phyloP scores from a whole-genome alignment of 1,140 invertebrate genomes.

The Ectropis grisescens region DNA sequence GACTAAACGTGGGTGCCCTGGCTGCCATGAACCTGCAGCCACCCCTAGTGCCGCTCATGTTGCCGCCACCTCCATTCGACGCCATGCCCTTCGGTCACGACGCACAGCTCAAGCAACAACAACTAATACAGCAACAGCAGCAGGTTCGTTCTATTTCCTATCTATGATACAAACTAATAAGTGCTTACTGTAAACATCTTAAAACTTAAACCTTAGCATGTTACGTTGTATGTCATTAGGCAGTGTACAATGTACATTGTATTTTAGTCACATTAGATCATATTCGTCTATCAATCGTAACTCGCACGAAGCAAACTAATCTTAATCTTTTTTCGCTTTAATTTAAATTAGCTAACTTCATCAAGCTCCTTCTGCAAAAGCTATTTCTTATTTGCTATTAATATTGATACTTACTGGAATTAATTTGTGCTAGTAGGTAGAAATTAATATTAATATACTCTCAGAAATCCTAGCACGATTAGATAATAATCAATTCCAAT shows the following conservation, averaged over 20 bases:
- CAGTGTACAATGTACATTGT: background rate
- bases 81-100: conserved; percentile 71
- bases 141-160: conserved; percentile 75
- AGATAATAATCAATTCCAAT: too few species aligned
- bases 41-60: conserved; percentile 90
- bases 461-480: too few species aligned
- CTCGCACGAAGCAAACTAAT: too few species aligned
- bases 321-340: too few species aligned
- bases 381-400: too few species aligned
- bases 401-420: too few species aligned
- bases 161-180: conserved; percentile 7
- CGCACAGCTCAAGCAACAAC: conserved; percentile 79
- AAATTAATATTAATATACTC: too few species aligned
- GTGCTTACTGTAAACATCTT: background rate
- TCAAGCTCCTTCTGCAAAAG: too few species aligned
- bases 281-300: too few species aligned
- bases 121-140: conserved; percentile 77
- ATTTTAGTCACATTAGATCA: background rate
- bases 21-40: conserved; percentile 91
- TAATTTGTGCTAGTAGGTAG: too few species aligned
- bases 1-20: conserved; percentile 85
- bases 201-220: too few species aligned
- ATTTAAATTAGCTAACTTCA: too few species aligned
- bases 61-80: conserved; percentile 83
- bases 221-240: background rate